Percentiles rank a stretch among this genome's conserved stretches.
Evolutionary conservation across 2,113 vertebrate genomes (phyloP).

Genomic region (Pipa parva): DNA sequence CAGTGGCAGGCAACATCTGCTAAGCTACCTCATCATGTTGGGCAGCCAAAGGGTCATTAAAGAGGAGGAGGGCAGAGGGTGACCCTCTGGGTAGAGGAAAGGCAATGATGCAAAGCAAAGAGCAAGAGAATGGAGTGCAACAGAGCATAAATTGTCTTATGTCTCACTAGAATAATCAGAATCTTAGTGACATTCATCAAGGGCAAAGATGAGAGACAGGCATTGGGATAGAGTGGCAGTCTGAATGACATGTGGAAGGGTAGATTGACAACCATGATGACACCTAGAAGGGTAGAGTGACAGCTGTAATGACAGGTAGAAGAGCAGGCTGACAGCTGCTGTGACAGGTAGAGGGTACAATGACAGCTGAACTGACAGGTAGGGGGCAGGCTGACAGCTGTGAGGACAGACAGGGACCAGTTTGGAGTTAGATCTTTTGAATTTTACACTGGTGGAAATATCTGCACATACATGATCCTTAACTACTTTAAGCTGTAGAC

Average conservation of each 20-base stretch:
- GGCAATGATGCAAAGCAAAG: slow-evolving; percentile 26
- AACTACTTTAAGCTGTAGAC: too few species aligned
- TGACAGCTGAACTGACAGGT: background rate
- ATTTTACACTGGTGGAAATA: background rate
- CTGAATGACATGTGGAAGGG: background rate
- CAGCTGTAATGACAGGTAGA: background rate
- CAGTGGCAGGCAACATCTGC: slow-evolving; percentile 80
- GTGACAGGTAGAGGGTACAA: background rate
- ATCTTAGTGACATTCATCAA: slow-evolving; percentile 13
- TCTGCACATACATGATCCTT: background rate
- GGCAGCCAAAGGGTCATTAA: slow-evolving; percentile 57
- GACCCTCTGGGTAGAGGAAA: slow-evolving; percentile 48
- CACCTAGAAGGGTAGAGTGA: background rate
- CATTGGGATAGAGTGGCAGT: background rate
- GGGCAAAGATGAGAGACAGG: slow-evolving; percentile 12
- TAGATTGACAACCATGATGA: background rate
- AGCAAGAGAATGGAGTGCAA: background rate
- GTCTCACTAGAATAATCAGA: slow-evolving; percentile 7
- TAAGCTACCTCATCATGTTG: slow-evolving; percentile 62
- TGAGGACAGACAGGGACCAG: background rate
- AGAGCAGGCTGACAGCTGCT: background rate
- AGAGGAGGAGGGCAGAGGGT: slow-evolving; percentile 49
- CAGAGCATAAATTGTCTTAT: slow-evolving; percentile 16
- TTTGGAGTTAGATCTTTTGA: too few species aligned
- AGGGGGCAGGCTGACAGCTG: background rate